Evolutionary conservation across 2,888 invertebrate genomes (phyloP).

Genomic region (Camponotus fellah): DNA sequence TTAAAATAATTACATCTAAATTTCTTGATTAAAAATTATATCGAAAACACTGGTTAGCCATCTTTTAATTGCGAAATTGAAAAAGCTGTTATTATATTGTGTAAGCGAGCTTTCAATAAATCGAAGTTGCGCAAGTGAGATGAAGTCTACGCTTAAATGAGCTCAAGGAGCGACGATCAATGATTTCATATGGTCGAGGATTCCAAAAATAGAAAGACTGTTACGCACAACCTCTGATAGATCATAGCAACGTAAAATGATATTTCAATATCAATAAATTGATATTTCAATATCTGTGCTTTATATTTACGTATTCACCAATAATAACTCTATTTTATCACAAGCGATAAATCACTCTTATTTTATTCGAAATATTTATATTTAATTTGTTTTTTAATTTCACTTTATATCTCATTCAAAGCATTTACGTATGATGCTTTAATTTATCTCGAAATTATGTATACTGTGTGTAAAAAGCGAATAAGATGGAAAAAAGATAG

Average conservation of each 20-base stretch:
- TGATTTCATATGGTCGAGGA: conserved; percentile 36
- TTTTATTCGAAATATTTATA: conserved; percentile 10
- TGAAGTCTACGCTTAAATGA: conserved; percentile 30
- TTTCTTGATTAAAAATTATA: neutral
- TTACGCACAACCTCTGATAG: conserved; percentile 34
- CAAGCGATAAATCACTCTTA: neutral
- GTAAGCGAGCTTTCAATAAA: conserved; percentile 13
- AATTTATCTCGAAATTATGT: neutral
- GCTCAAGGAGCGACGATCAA: conserved; percentile 47
- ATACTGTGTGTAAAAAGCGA: neutral
- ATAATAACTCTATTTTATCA: conserved; percentile 7
- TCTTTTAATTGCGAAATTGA: neutral
- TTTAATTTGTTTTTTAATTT: conserved; percentile 4
- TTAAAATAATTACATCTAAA: neutral
- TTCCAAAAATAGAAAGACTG: conserved; percentile 47
- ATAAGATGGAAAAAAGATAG: neutral
- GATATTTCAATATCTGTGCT: conserved; percentile 24
- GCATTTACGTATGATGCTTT: neutral
- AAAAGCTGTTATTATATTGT: neutral
- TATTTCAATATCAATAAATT: conserved; percentile 5
- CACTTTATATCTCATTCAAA: neutral
- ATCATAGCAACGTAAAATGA: conserved; percentile 4
- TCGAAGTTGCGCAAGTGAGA: conserved; percentile 31
- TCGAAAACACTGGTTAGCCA: neutral
- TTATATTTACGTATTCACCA: neutral